Base-by-base conservation (phyloP, 2,797 vertebrate species). In the Arnoldichthys spilopterus region DNA sequence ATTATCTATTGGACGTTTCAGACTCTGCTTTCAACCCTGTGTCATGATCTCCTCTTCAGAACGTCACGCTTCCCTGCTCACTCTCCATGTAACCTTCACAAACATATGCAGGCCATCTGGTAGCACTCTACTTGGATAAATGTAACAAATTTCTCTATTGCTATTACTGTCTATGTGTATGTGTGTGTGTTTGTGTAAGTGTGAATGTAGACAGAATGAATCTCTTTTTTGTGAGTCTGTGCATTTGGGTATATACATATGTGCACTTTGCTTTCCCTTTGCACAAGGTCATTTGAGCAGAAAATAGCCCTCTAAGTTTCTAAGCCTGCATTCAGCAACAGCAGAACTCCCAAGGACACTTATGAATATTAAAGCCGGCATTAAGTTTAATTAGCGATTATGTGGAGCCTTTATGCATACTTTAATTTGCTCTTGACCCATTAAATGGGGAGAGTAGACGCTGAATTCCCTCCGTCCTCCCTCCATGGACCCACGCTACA, bases 401-500 rank as follows among this genome's bases (percentile, higher is more conserved):
- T 68, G 43, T 69, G 8, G 77, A 78, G 66, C 63, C 72, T 74
- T 84, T 69, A 87, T 85, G 84, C 81, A 78, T 78, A 80, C 82
- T 81, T 77, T 69, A 86, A 79, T 87, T 86, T 83, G 79, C 49
- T 85, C 71, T 82, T 89, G 82, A 89, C 81, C 86, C 75, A 11
- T 88, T 89, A 88, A 88, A 90, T 72, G 82, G 47, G 61, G 51
- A 82, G 74, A 86, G 75, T 53, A 79, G 56, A 56, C 37, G 76
- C 75, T 82, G 70, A 81, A 88, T 80, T 74, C 84, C 67, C 81
- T 49, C 86, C 79, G 79, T 51, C 5, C 82, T 79, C 77, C 82
- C 73, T 82, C 71, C 67, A 66, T 66, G 72, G 86, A 81, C 82
- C 74, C 82, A 59, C 28, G 75, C 77, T 82, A 82, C 79, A 78